A percentile compares a stretch with the other conserved stretches of the same genome.
Conservation (phyloP, 37 sponge, comb jelly and placozoan genomes). For the Cliona cf. orientalis region DNA sequence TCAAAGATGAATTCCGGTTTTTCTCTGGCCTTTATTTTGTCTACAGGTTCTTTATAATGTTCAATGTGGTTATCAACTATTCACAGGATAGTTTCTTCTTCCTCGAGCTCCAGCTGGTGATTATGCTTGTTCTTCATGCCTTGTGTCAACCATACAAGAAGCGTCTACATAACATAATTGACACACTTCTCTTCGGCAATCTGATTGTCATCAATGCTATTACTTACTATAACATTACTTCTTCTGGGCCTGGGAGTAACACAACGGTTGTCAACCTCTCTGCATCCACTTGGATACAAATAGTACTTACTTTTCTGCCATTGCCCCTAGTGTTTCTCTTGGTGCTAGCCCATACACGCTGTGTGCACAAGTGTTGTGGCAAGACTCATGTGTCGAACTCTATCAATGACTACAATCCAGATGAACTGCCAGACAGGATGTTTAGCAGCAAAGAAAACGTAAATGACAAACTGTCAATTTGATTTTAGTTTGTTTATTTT, state of each 20-base stretch:
- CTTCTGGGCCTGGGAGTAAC: not conserved
- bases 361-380: too few relatives aligned
- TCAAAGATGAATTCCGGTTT: constrained; percentile 36
- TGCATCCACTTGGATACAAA: constrained; percentile 12
- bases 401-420: too few relatives aligned
- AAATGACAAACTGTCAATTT: too few relatives aligned
- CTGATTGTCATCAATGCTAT: constrained; percentile 19
- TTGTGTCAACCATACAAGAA: constrained; percentile 11
- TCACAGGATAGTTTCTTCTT: not conserved
- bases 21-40: constrained; percentile 21
- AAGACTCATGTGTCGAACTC: too few relatives aligned
- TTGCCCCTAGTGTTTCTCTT: not conserved
- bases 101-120: constrained; percentile 2
- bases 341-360: too few relatives aligned
- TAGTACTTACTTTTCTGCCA: not conserved
- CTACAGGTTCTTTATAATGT: not conserved
- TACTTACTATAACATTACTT: constrained; percentile 15
- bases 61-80: not conserved
- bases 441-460: too few relatives aligned
- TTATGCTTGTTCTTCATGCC: constrained; percentile 11
- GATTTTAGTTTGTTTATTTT: too few relatives aligned
- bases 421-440: too few relatives aligned
- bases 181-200: constrained; percentile 6
- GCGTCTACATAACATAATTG: constrained; percentile 7
- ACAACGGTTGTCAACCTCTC: not conserved